Evolutionary conservation across 2,888 invertebrate genomes (phyloP).

Genomic region (Brachyptera risi): DNA sequence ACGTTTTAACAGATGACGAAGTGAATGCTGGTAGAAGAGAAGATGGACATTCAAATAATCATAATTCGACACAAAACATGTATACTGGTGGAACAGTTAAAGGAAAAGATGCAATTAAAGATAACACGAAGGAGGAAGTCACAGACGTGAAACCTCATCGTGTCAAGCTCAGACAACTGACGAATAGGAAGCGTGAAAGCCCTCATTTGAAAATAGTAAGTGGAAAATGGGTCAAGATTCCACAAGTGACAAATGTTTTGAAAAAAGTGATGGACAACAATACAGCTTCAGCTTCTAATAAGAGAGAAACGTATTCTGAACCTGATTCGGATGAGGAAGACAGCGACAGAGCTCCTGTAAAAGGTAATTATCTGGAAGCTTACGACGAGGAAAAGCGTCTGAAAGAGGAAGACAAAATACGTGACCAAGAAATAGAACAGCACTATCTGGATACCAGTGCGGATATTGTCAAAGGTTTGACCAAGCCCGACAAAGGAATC

Average conservation of each 20-base stretch:
- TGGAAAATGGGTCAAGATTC: no score
- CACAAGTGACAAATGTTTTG: not conserved
- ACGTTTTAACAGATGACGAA: not conserved
- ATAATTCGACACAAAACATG: not conserved
- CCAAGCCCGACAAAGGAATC: not conserved
- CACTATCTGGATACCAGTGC: slow-evolving; percentile 42
- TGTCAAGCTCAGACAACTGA: no score
- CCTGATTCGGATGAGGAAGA: slow-evolving; percentile 35
- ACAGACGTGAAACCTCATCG: not conserved
- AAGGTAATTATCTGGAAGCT: slow-evolving; percentile 35
- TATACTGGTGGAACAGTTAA: not conserved
- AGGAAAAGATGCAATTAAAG: not conserved
- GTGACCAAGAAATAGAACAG: slow-evolving; percentile 38
- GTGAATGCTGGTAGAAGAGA: not conserved
- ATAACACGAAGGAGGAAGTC: not conserved
- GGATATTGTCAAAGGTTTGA: slow-evolving; percentile 37
- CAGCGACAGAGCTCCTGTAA: not conserved
- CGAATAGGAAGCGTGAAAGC: no score
- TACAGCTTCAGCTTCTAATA: not conserved
- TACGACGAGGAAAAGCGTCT: slow-evolving; percentile 40
- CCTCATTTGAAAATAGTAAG: no score
- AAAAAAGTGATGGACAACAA: not conserved
- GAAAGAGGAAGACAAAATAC: slow-evolving; percentile 32
- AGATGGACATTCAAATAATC: not conserved
- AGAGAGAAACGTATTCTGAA: slow-evolving; percentile 22